Percentiles rank a stretch among this genome's conserved stretches.
These are phyloP conservation scores for Drosophila tanythrix DNA, from an alignment of 2,888 invertebrate species.

Conservation along the genomic window DNA sequence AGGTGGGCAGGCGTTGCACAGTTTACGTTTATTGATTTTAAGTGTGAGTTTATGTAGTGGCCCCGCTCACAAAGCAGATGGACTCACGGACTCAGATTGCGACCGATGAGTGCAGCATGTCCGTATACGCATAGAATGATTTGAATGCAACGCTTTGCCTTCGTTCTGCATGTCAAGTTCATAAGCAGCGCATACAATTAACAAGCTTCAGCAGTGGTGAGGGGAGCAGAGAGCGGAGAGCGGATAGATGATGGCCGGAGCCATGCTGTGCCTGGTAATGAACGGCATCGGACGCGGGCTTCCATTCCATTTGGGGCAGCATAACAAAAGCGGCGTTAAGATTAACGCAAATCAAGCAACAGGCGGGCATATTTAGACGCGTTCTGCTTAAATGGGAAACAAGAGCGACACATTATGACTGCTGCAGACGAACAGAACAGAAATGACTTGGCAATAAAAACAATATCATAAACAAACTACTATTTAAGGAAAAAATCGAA, in stretches of 20 bases:
- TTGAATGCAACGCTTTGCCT: constrained; percentile 33
- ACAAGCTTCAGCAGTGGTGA: constrained; percentile 23
- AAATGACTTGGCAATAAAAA: constrained; percentile 5
- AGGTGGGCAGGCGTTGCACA: constrained; percentile 68
- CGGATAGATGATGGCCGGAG: constrained; percentile 13
- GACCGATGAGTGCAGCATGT: constrained; percentile 32
- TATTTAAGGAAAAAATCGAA: constrained; percentile 11
- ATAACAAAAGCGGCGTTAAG: constrained; percentile 58
- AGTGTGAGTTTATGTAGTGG: constrained; percentile 74
- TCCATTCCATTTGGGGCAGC: constrained; percentile 39
- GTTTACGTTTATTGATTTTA: constrained; percentile 76
- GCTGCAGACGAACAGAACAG: constrained; percentile 8
- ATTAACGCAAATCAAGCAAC: constrained; percentile 66
- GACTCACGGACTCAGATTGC: constrained; percentile 20
- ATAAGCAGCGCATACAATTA: constrained; percentile 70
- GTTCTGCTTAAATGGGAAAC: constrained; percentile 36
- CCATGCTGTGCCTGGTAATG: constrained; percentile 65
- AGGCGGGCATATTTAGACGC: constrained; percentile 48
- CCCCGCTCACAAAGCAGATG: constrained; percentile 15
- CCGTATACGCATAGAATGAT: constrained; percentile 35
- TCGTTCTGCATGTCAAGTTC: constrained; percentile 68
- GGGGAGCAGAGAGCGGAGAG: not conserved
- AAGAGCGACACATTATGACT: constrained; percentile 45
- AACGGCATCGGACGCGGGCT: constrained; percentile 33
- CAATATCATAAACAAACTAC: constrained; percentile 7